Percentiles rank a stretch among this genome's conserved stretches.
Conservation (phyloP, 2,888 invertebrate species). For the Leptarthrus brevirostris region DNA sequence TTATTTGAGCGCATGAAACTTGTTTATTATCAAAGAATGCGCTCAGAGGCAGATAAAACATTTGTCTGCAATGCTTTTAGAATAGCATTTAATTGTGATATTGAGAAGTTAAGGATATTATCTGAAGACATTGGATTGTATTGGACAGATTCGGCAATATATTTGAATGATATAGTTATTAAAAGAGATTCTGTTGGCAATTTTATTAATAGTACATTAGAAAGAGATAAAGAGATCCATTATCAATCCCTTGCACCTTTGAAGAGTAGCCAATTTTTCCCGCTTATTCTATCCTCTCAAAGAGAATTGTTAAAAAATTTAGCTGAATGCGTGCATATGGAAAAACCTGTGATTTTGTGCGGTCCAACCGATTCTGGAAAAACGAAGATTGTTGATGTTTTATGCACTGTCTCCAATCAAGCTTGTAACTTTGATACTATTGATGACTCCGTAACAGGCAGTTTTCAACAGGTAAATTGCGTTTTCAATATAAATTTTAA, state of each 20-base stretch:
- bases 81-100: constrained; percentile 68
- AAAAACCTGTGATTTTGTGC: constrained; percentile 85
- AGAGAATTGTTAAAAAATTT: constrained; percentile 79
- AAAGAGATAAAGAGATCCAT: constrained; percentile 65
- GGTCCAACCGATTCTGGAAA: constrained; percentile 66
- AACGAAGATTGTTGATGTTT: constrained; percentile 64
- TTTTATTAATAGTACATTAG: constrained; percentile 55
- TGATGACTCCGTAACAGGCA: constrained; percentile 74
- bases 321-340: constrained; percentile 87
- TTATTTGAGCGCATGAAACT: constrained; percentile 73
- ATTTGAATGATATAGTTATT: constrained; percentile 75
- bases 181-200: constrained; percentile 63
- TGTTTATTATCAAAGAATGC: constrained; percentile 89
- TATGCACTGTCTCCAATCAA: constrained; percentile 64
- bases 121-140: constrained; percentile 71
- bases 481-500: neutral
- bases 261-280: constrained; percentile 63
- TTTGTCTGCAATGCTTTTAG: constrained; percentile 72
- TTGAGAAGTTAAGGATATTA: constrained; percentile 62
- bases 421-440: constrained; percentile 64
- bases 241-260: constrained; percentile 57
- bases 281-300: constrained; percentile 71
- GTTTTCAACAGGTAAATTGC: constrained; percentile 95
- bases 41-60: constrained; percentile 80
- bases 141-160: constrained; percentile 71